Base-by-base conservation (phyloP, 2,888 invertebrate species). In the Danaus chrysippus region DNA sequence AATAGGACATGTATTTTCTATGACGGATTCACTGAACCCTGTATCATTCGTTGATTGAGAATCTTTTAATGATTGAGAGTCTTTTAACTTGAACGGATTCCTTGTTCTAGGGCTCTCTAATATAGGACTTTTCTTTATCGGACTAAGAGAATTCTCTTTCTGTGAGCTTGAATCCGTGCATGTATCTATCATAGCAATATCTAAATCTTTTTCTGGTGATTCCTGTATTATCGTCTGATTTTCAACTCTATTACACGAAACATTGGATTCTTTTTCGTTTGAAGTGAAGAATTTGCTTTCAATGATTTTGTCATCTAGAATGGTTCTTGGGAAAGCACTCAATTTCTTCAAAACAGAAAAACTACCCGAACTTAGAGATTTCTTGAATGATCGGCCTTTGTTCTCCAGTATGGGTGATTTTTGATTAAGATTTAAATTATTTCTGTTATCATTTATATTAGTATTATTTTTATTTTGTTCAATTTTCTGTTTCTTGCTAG, bases 281-380 rank as follows among this genome's bases (percentile, higher is more conserved):
- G 76, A 62, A 62, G 76, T 77, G 71, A 94, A 94, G 76, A 93
- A 94, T 61, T 92, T 91, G 71, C 94, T 94, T 71, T 92, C 92
- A 3, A 93, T 91, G n/a, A 92, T 78, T 73, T 86, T 81, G 58
- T 81, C 76, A 59, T 83, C 83, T 59, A 90, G 67, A 1, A 87
- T 71, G 0, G 92, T 92, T 70, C 89, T 79, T 60, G 91, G 88
- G 65, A 93, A 93, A 68, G 84, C 86, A 70, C 92, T 93, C 1
- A 92, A 71, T 76, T 83, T 86, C 72, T 87, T 91, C 1, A 91
- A 68, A 1, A 85, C 76, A 0, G 81, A 75, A 62, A 83, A 82
- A 9, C 81, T 83, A 42, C 82, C 79, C 10, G 74, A 80, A 67
- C 70, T 77, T 0, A 85, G 59, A 23, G 73, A 72, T 73, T 87